Percentiles rank a stretch among this genome's conserved stretches.
These are phyloP conservation scores for Clarias laeviceps DNA, from an alignment of 2,797 vertebrate species.

Conservation along the genomic window DNA sequence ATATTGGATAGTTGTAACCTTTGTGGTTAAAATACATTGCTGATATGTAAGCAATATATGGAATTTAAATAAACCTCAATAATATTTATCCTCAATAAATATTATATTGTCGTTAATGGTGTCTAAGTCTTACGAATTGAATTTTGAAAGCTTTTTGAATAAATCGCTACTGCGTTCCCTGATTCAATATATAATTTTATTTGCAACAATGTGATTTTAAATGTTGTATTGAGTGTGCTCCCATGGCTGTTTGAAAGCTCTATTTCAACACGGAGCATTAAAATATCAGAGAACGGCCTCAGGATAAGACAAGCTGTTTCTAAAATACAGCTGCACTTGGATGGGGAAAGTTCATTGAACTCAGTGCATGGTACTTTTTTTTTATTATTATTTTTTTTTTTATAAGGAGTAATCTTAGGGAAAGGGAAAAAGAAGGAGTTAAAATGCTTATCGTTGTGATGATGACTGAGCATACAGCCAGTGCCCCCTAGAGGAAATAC, in stretches of 20 bases:
- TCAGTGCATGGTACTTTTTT: background rate
- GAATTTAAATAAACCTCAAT: too few relatives aligned
- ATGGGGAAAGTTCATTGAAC: conserved; percentile 9
- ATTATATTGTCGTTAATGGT: background rate
- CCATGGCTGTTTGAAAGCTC: conserved; percentile 12
- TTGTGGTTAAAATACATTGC: too few relatives aligned
- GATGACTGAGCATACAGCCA: conserved; percentile 1
- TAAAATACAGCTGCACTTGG: background rate
- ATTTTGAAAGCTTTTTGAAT: background rate
- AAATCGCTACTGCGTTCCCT: background rate
- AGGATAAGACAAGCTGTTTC: conserved; percentile 2
- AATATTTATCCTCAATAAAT: background rate
- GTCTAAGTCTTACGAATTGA: background rate
- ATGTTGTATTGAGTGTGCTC: background rate
- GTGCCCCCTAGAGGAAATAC: conserved; percentile 36
- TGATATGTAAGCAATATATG: too few relatives aligned
- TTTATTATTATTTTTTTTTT: background rate
- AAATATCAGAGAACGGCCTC: conserved; percentile 19
- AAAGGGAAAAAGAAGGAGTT: background rate
- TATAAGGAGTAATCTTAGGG: conserved; percentile 6
- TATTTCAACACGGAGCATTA: background rate
- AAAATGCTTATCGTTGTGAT: background rate
- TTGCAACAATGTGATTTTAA: background rate
- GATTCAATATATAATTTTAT: background rate
- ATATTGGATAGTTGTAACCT: background rate